Base-by-base conservation (phyloP, 2,888 invertebrate genomes). In the Apotomis betuletana region DNA sequence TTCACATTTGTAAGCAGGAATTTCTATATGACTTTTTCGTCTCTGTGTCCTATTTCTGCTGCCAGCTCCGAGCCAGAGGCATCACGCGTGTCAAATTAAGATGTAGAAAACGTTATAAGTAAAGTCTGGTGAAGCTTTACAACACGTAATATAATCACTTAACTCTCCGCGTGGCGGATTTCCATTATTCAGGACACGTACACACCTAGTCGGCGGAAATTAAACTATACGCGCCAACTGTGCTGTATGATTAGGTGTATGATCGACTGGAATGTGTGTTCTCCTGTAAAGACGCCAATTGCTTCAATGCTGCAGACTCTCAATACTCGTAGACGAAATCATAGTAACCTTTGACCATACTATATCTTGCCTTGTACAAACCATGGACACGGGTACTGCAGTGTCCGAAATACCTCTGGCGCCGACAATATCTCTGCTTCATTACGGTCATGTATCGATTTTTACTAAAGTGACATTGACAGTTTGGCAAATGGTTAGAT, bases 201-300 rank as follows among this genome's bases (percentile, higher is more conserved):
- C 75, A 73, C 69, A 69, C 67, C 72, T 74, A 76, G 73, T 79
- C 74, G 70, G 67, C 83, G 83, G 83, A 83, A 82, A 82, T 83
- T 82, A 81, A 81, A 78, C 81, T 79, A 78, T 75, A 75, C 74
- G 73, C 76, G 76, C 69, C 76, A 63, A 75, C 57, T 49, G 51
- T 51, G 27, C 69, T 41, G 44, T 46, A 46, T 62, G 15, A 51
- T 36, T 58, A 55, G 61, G 44, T 44, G 62, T 65, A 52, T n/a
- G 15, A 58, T n/a, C 44, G 38, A 61, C n/a, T 44, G 51, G 38
- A 52, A 64, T 49, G 15, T 15, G 12, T 12, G 27, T n/a, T 27
- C 46, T 65, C 64, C 13, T 59, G 59, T 5, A 13, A n/a, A 44
- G 44, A 44, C 13, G n/a, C 13, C 41, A 13, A 41, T 59, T 44